A percentile compares a stretch with the other conserved stretches of the same genome.
Evolutionary conservation across 2,888 invertebrate species (phyloP).

Genomic region (Drosophila helvetica): DNA sequence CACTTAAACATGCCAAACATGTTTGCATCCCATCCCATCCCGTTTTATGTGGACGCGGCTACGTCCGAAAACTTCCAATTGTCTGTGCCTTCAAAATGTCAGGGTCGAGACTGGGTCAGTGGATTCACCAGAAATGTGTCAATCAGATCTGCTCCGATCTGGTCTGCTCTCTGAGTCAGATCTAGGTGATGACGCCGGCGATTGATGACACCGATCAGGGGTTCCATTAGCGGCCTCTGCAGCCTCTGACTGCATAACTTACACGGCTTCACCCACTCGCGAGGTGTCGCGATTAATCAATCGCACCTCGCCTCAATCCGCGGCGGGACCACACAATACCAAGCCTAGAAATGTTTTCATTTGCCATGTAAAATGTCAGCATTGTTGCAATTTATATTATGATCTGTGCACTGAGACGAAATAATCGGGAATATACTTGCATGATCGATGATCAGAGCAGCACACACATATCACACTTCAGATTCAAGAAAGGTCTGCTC

Average conservation of each 20-base stretch:
- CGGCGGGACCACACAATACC: conserved; percentile 39
- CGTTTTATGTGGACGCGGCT: conserved; percentile 63
- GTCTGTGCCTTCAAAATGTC: conserved; percentile 72
- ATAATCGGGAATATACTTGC: not conserved
- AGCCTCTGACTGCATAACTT: conserved; percentile 14
- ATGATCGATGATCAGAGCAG: not conserved
- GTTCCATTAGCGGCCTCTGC: conserved; percentile 52
- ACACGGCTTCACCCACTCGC: conserved; percentile 58
- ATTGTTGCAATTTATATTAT: conserved; percentile 42
- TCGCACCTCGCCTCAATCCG: conserved; percentile 26
- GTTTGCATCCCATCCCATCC: conserved; percentile 81
- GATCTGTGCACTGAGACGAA: conserved; percentile 6
- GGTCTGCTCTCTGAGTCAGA: conserved; percentile 25
- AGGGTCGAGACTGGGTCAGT: conserved; percentile 61
- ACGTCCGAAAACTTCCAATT: conserved; percentile 55
- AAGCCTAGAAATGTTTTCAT: conserved; percentile 74
- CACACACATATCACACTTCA: too few relatives aligned
- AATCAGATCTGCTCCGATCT: conserved; percentile 6
- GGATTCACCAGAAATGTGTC: conserved; percentile 58
- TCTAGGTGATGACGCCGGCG: not conserved
- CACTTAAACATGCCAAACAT: conserved; percentile 81
- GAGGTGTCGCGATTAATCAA: conserved; percentile 66
- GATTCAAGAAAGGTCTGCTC: not conserved
- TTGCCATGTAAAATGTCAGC: conserved; percentile 75
- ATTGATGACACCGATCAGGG: conserved; percentile 65